Base-by-base conservation (phyloP, 2,113 vertebrate species). In the Macaca nemestrina region DNA sequence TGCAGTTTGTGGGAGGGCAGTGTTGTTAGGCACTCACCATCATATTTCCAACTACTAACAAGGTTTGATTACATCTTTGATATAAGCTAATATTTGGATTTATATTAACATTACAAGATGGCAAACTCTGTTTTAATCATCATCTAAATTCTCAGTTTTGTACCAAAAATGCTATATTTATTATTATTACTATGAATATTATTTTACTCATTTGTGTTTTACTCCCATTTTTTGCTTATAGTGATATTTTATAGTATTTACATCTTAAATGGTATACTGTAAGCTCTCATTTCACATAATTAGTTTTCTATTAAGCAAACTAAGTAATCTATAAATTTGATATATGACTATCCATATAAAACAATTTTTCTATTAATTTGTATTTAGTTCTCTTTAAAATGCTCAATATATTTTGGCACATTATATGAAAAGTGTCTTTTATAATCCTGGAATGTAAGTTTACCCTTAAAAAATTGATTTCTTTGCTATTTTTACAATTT, bases 391-490 rank as follows among this genome's bases (percentile, higher is more conserved):
- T 93, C 43, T 87, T 61, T 95, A 79, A 97, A 97, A 97, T 95
- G 93, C 30, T 96, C 93, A 75, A 59, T 83, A 83, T 92, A 10
- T 96, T 90, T 93, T 57, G 72, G 76, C 95, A 45, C 8, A 92
- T 59, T 79, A 86, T 92, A 96, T 98, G 64, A 97, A 95, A 97
- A 97, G 96, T 43, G 30, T 64, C 96, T 95, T 90, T 92, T 73
- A 64, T 20, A 76, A 32, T 32, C 14, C 3, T 48, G 59, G 57
- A 97, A 68, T 92, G 88, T 95, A 98, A 97, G 38, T 92, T 98
- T 97, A 95, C 64, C 40, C 97, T 98, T 94, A 88, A 18, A 96
- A 43, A 25, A 97, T 82, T 94, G 88, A 97, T 96, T 98, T 97
- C 96, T 55, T 67, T 82, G 57, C 64, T 45, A 45, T 78, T 82